Base-by-base conservation (phyloP, 2,797 vertebrate genomes). In the Pyrocephalus nanus region DNA sequence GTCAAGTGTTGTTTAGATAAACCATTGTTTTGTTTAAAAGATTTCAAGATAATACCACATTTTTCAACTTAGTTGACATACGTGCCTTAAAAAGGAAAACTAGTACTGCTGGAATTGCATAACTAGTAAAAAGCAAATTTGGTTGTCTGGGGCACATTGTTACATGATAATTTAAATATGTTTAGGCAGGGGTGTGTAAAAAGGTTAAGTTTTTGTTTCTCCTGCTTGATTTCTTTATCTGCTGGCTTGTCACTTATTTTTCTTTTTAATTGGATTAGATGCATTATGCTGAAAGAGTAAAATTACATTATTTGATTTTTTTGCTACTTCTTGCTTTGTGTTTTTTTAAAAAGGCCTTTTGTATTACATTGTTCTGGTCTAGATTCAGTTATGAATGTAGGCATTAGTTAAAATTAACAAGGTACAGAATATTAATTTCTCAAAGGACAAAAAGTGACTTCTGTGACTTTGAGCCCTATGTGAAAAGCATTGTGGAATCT, bases 31-130 rank as follows among this genome's bases (percentile, higher is more conserved):
- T 97, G 97, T 97, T 98, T 96, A 93, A 97, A 86, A 88, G 93
- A 96, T 96, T 98, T 97, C 95, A 96, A 97, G 97, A 97, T 97
- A 94, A 96, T 97, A 97, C 96, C 94, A 95, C 96, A 97, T 94
- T 97, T 97, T 97, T 97, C 97, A 97, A 97, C 97, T 98, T 98
- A 98, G 98, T 98, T 98, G 97, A 98, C 97, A 91, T 97, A 98
- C 97, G 99, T 99, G 99, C 99, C 99, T 99, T 99, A 99, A 98
- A 98, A 98, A 98, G 97, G 97, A 98, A 97, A 98, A 97, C 97
- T 98, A 98, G 97, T 97, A 97, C 97, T 98, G 97, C 96, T 98
- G 93, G 95, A 97, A 89, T 97, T 96, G 97, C 97, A 87, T 98
- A 97, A 96, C 97, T 98, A 98, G 97, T 97, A 93, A 86, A 93